A percentile compares a stretch with the other conserved stretches of the same genome.
Evolutionary conservation across 2,888 invertebrate genomes (phyloP).

Genomic region (Catocala fraxini): DNA sequence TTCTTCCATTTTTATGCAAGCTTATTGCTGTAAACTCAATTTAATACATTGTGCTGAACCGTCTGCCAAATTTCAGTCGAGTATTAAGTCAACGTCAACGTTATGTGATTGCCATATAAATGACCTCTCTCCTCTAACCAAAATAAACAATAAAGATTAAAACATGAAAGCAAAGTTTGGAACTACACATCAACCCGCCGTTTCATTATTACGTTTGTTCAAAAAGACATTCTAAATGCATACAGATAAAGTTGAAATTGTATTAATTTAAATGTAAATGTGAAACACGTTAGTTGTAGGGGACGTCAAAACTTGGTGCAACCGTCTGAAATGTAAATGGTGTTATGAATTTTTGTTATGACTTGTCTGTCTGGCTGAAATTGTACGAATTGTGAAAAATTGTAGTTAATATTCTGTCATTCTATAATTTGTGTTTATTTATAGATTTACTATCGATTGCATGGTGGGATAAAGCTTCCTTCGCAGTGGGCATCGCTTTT

Average conservation of each 20-base stretch:
- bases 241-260: constrained; percentile 13
- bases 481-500: too few relatives aligned
- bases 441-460: too few relatives aligned
- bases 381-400: constrained; percentile 4
- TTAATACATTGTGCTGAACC: too few relatives aligned
- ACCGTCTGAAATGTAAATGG: constrained; percentile 26
- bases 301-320: constrained; percentile 28
- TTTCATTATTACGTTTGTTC: constrained; percentile 12
- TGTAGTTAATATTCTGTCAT: too few relatives aligned
- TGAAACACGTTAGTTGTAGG: constrained; percentile 13
- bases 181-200: constrained; percentile 19
- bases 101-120: background rate
- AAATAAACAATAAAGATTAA: constrained; percentile 34
- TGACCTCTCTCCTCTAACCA: background rate
- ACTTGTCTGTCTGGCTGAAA: constrained; percentile 7
- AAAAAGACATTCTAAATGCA: constrained; percentile 8
- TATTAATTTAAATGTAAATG: constrained; percentile 11
- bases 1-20: too few relatives aligned
- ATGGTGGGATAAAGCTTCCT: too few relatives aligned
- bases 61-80: too few relatives aligned
- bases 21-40: too few relatives aligned
- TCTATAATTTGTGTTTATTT: too few relatives aligned
- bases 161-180: constrained; percentile 39
- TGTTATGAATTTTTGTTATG: constrained; percentile 29
- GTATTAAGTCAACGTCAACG: background rate